These are phyloP conservation scores for Brachyptera putata DNA, from an alignment of 2,888 invertebrate genomes.

Conservation along the genomic window DNA sequence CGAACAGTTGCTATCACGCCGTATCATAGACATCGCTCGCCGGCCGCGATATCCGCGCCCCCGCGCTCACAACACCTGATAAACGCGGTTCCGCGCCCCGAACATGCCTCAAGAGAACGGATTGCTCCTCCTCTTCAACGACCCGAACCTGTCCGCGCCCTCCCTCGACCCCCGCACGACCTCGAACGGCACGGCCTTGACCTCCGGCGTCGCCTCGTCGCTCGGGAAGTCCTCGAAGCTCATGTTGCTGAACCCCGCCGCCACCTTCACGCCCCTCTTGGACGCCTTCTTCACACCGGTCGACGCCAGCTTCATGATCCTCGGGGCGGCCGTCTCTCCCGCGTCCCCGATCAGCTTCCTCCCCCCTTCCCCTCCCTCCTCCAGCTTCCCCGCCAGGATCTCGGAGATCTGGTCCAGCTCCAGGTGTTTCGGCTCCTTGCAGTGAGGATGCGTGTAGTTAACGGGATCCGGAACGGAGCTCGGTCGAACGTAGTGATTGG, in stretches of 20 bases:
- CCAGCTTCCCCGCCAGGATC: background rate
- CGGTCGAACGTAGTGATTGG: background rate
- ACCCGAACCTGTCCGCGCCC: constrained; percentile 41
- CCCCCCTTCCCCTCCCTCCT: background rate
- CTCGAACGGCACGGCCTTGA: constrained; percentile 55
- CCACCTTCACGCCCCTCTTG: constrained; percentile 42
- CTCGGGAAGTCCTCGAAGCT: constrained; percentile 71
- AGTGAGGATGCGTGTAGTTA: background rate
- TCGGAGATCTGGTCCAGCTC: background rate
- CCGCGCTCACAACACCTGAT: constrained; percentile 12
- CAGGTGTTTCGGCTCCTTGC: background rate
- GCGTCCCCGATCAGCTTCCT: background rate
- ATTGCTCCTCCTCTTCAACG: constrained; percentile 47
- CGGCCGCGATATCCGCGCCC: no score
- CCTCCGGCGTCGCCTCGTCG: constrained; percentile 47
- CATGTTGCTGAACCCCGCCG: constrained; percentile 65
- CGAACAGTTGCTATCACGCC: no score
- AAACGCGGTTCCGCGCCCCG: constrained; percentile 9
- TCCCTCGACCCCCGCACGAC: constrained; percentile 48
- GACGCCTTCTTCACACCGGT: constrained; percentile 1
- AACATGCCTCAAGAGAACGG: constrained; percentile 45
- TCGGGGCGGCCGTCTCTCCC: background rate
- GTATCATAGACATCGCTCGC: no score
- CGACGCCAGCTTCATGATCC: background rate
- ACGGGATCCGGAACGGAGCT: background rate